Percentiles rank a stretch among this genome's conserved stretches.
phyloP scores from a whole-genome alignment of 2,888 invertebrate genomes.

The Blomia tropicalis region DNA sequence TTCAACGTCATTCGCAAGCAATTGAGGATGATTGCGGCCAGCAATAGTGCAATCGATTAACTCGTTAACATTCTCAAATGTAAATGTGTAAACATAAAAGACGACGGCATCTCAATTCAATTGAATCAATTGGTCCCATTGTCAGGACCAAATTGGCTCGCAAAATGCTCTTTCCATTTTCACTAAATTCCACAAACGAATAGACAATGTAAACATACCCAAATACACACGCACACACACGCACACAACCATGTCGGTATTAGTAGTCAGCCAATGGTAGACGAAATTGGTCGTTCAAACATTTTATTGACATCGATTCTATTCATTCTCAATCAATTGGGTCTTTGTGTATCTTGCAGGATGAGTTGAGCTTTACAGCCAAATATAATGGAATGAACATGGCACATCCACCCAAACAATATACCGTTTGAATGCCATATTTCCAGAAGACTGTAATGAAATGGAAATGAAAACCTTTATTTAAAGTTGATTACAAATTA shows the following conservation, averaged over 20 bases:
- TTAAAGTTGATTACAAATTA: slow-evolving; percentile 20
- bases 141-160: background rate
- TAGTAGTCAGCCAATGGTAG: background rate
- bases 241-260: background rate
- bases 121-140: slow-evolving; percentile 3
- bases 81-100: background rate
- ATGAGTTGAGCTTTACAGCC: slow-evolving; percentile 65
- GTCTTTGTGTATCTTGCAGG: background rate
- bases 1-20: background rate
- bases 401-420: background rate
- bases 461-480: background rate
- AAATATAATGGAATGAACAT: slow-evolving; percentile 44
- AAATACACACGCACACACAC: background rate
- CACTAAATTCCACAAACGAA: too few relatives aligned
- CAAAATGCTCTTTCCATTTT: too few relatives aligned
- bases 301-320: slow-evolving; percentile 4
- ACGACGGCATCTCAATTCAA: too few relatives aligned
- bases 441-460: slow-evolving; percentile 12
- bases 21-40: background rate
- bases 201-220: slow-evolving; percentile 4
- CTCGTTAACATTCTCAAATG: slow-evolving; percentile 3
- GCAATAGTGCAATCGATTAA: background rate
- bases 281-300: background rate
- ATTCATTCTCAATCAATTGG: background rate
- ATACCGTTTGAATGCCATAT: background rate